A percentile compares a stretch with the other conserved stretches of the same genome.
Evolutionary conservation across 2,113 vertebrate genomes (phyloP).

Genomic region (Hippocampus comes): DNA sequence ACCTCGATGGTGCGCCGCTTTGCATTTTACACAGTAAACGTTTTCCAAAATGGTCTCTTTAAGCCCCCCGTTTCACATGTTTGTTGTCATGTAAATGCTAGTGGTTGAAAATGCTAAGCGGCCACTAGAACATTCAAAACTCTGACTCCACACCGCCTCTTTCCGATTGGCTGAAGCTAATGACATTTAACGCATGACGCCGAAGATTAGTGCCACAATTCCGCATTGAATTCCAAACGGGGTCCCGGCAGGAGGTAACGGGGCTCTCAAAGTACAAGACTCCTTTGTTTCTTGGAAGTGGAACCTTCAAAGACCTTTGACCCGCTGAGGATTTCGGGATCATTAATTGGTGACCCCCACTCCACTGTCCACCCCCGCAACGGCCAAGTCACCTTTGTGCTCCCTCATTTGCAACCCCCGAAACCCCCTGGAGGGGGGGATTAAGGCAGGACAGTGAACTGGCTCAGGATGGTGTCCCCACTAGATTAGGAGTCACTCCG

Average conservation of each 20-base stretch:
- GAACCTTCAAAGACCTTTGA: conserved; percentile 53
- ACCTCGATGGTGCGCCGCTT: too few relatives aligned
- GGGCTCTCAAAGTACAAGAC: conserved; percentile 31
- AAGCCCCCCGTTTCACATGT: too few relatives aligned
- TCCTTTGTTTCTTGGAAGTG: conserved; percentile 56
- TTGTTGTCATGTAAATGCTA: background rate
- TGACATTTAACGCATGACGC: conserved; percentile 6
- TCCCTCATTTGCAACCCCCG: conserved; percentile 18
- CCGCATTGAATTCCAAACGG: conserved; percentile 18
- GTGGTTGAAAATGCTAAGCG: background rate
- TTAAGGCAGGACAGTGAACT: conserved; percentile 31
- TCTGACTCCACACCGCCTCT: too few relatives aligned
- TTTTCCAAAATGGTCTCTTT: background rate
- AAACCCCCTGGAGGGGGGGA: background rate
- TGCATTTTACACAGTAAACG: background rate
- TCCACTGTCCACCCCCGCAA: conserved; percentile 19
- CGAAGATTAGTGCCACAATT: conserved; percentile 11
- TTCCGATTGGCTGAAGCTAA: conserved; percentile 1
- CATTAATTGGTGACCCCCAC: conserved; percentile 49
- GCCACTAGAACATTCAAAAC: background rate
- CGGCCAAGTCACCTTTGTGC: conserved; percentile 41
- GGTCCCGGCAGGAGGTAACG: conserved; percentile 12
- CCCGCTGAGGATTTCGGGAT: conserved; percentile 48
- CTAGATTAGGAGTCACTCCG: conserved; percentile 27
- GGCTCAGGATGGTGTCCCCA: conserved; percentile 28